A percentile compares a stretch with the other conserved stretches of the same genome.
Evolutionary conservation across 2,888 invertebrate species (phyloP).

Genomic region (Eumerus sabulonum): DNA sequence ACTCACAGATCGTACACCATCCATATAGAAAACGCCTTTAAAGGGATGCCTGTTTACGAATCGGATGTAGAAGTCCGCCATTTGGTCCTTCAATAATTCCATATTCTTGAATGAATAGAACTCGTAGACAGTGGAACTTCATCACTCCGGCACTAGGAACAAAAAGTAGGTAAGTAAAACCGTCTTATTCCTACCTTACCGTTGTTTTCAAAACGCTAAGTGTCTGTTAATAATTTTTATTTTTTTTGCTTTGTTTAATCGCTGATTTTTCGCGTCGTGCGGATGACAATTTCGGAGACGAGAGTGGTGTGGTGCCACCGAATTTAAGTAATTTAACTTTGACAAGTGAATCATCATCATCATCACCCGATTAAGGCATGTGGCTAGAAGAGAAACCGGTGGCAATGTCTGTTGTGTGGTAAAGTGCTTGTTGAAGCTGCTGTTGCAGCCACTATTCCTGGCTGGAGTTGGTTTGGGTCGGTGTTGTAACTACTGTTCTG

Average conservation of each 20-base stretch:
- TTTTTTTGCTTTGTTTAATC: constrained; percentile 16
- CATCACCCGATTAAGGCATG: constrained; percentile 50
- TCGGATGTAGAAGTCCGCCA: background rate
- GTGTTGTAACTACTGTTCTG: constrained; percentile 14
- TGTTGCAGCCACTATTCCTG: constrained; percentile 40
- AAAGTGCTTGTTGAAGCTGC: constrained; percentile 50
- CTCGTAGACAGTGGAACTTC: constrained; percentile 6
- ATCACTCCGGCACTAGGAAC: background rate
- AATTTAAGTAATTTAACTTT: constrained; percentile 68
- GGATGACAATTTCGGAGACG: background rate
- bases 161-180: constrained; percentile 23
- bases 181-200: constrained; percentile 44
- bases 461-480: background rate
- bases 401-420: constrained; percentile 54
- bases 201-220: constrained; percentile 56
- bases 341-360: constrained; percentile 62
- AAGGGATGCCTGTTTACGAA: background rate
- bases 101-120: constrained; percentile 47
- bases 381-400: constrained; percentile 19
- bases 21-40: constrained; percentile 16
- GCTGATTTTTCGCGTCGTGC: background rate
- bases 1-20: constrained; percentile 16
- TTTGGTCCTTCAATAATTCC: constrained; percentile 44
- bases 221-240: constrained; percentile 60
- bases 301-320: constrained; percentile 14